Percentiles rank a stretch among this genome's conserved stretches.
These are phyloP conservation scores for Cossypha caffra DNA, from an alignment of 2,797 vertebrate genomes.

Conservation along the genomic window DNA sequence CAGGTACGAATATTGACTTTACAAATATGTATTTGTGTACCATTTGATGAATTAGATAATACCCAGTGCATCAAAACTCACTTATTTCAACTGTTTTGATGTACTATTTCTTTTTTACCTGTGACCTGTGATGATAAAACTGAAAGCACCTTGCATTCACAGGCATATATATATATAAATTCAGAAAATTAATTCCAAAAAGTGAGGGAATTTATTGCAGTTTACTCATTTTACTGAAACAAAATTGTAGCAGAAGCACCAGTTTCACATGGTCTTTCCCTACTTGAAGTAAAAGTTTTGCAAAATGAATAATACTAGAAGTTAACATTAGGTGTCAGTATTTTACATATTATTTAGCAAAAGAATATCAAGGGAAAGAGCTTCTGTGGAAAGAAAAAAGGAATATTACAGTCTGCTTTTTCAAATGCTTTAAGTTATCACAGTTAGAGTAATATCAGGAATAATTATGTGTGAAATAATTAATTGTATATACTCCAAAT, in stretches of 20 bases:
- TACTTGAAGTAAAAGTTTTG: not conserved
- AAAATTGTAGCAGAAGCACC: not conserved
- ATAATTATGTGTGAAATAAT: conserved; percentile 39
- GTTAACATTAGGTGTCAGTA: conserved; percentile 81
- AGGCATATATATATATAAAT: not conserved
- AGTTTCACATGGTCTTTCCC: not conserved
- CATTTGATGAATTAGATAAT: not conserved
- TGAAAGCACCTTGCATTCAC: not conserved
- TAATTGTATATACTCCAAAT: not conserved
- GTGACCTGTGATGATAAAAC: not conserved
- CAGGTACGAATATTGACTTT: not conserved
- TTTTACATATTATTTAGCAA: conserved; percentile 78
- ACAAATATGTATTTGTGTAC: not conserved
- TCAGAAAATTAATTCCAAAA: not conserved
- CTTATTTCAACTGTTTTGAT: not conserved
- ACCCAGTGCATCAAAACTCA: not conserved
- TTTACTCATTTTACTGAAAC: not conserved
- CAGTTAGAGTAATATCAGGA: conserved; percentile 12
- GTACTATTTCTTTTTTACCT: not conserved
- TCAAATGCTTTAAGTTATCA: conserved; percentile 16
- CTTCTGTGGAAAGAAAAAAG: not conserved
- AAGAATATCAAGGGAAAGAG: conserved; percentile 33
- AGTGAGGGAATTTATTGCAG: not conserved
- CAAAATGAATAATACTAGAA: conserved; percentile 74
- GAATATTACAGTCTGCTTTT: conserved; percentile 14